Evolutionary conservation across 1,140 invertebrate species (phyloP), one percentile per base, ranked within the genome.

Genomic region (Drosophila ogumai): DNA sequence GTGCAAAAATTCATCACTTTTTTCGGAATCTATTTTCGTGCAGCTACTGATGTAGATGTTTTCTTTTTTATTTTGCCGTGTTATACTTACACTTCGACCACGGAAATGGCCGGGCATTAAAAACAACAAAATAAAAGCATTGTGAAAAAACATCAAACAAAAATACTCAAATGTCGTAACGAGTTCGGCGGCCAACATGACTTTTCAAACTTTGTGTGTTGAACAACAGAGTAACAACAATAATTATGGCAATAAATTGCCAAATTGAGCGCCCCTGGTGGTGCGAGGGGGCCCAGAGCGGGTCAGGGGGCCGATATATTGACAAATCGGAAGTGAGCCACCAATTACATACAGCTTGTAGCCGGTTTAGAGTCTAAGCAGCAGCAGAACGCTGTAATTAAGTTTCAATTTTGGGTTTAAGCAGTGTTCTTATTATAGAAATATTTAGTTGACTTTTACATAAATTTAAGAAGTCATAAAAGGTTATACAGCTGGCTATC

Each of bases 271-370:
- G 10, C 25, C 49, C 0, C n/a, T 36, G 17, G 28, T 22, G 25
- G 34, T 10, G 22, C 6, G 25, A 8, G 49, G 52, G 50, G 43
- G 44, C 10, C 19, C 17, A 12, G 12, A 58, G 55, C 6, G 19
- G 31, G 54, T 38, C 19, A 44, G 19, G 34, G 31, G 52, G 19
- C 15, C 40, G 31, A 60, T 61, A 17, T 28, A 72, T 85, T 80
- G 65, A 47, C 63, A 55, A 90, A 90, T 87, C 71, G 77, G 85
- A 90, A 88, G 78, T 82, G 72, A 90, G 69, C 55, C 40, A 43
- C 19, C 50, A 81, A 79, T 81, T 79, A 75, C 49, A 36, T 17
- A 52, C 57, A 68, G 41, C 55, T 8, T 15, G n/a, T 67, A 64
- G 66, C 69, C 54, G 65, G 50, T 50, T 68, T 58, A 13, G 3